Percentiles rank a stretch among this genome's conserved stretches.
Evolutionary conservation across 2,797 vertebrate genomes (phyloP).

Genomic region (Xenops minutus): DNA sequence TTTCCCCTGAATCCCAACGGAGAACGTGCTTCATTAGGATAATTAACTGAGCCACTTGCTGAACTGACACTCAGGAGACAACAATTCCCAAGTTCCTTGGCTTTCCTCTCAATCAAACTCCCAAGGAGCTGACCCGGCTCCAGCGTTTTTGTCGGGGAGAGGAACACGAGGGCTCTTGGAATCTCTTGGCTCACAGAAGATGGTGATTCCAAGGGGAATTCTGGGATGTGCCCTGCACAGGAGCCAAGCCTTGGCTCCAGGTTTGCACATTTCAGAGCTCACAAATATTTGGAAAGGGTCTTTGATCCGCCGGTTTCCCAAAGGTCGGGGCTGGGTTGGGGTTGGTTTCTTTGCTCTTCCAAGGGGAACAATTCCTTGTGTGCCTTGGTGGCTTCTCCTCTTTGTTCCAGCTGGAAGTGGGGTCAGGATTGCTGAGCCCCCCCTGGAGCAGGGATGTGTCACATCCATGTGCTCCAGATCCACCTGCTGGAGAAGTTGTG

Average conservation of each 20-base stretch:
- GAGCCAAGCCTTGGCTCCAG: neutral
- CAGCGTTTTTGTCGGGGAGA: neutral
- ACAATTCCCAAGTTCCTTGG: slow-evolving; percentile 54
- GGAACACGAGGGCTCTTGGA: neutral
- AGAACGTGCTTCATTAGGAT: slow-evolving; percentile 73
- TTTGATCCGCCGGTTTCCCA: neutral
- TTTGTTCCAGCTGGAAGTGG: neutral
- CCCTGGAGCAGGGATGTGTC: neutral
- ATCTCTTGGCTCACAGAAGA: fast-evolving
- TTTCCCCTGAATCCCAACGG: slow-evolving; percentile 68
- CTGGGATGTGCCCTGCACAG: neutral
- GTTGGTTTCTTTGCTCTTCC: neutral
- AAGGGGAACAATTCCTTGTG: neutral
- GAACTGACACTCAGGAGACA: slow-evolving; percentile 48
- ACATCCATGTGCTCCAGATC: neutral
- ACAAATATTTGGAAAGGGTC: neutral
- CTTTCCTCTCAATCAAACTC: slow-evolving; percentile 50
- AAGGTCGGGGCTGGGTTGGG: fast-evolving
- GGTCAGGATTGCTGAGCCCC: neutral
- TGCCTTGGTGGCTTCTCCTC: neutral
- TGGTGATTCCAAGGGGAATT: neutral
- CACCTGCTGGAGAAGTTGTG: slow-evolving; percentile 2
- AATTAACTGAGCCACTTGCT: slow-evolving; percentile 69
- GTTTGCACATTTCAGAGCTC: neutral
- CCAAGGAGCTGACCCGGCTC: neutral